Evolutionary conservation across 2,113 vertebrate genomes (phyloP).

Genomic region (Tichodroma muraria): DNA sequence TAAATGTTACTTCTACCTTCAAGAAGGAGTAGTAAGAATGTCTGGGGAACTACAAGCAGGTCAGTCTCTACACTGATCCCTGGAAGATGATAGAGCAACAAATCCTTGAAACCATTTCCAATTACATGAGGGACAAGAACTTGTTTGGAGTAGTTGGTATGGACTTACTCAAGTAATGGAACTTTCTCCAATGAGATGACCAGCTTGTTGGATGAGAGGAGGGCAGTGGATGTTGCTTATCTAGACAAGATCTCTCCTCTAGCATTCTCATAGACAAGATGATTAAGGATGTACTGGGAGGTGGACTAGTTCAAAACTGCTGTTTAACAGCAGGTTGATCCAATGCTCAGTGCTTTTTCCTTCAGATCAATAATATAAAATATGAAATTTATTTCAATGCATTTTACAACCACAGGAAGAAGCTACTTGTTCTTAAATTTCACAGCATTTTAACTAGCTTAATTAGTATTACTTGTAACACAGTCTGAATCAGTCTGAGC

Average conservation of each 20-base stretch:
- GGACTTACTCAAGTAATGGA: background rate
- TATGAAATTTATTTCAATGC: background rate
- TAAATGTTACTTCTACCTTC: background rate
- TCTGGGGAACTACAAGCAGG: background rate
- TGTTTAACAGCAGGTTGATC: background rate
- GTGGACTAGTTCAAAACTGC: background rate
- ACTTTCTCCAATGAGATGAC: background rate
- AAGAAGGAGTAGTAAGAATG: background rate
- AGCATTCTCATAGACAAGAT: background rate
- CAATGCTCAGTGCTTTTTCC: background rate
- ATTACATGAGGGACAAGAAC: background rate
- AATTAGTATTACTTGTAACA: background rate
- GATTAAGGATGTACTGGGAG: background rate
- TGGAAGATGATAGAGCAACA: background rate
- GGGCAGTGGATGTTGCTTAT: background rate
- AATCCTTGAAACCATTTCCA: background rate
- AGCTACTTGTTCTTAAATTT: background rate
- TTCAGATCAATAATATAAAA: background rate
- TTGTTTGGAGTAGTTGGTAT: background rate
- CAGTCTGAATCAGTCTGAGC: background rate
- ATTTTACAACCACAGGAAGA: background rate
- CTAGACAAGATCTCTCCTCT: background rate
- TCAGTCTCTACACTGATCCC: background rate
- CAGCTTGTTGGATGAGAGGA: background rate
- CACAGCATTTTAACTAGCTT: background rate